Conservation (phyloP, 2,113 vertebrate species). For the Ancistrus triradiatus region DNA sequence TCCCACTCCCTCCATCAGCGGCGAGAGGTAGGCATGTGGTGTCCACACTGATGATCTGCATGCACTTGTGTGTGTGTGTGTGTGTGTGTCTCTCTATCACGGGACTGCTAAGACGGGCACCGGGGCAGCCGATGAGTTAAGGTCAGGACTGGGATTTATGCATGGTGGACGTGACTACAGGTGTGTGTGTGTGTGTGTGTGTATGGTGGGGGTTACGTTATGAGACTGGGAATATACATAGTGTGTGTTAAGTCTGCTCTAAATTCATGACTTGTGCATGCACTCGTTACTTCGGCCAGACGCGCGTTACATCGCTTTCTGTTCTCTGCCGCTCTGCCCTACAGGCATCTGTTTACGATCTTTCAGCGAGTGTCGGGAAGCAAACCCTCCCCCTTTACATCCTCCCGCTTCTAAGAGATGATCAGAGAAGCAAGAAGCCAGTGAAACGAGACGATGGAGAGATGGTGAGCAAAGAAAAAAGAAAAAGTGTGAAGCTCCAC, state of each 20-base stretch:
- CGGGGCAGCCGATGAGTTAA: constrained; percentile 8
- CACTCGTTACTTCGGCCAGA: too few relatives aligned
- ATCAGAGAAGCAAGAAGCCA: constrained; percentile 63
- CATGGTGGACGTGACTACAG: constrained; percentile 22
- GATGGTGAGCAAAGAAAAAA: constrained; percentile 71
- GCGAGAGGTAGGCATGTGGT: constrained; percentile 73
- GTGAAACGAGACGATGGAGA: constrained; percentile 76
- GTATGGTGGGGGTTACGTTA: too few relatives aligned
- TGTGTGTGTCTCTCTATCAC: not conserved
- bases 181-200: constrained; percentile 27
- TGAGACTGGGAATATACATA: constrained; percentile 9
- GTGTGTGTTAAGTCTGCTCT: too few relatives aligned
- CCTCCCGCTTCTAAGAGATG: constrained; percentile 60
- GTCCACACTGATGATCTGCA: constrained; percentile 32
- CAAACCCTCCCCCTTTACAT: constrained; percentile 45
- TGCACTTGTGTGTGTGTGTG: constrained; percentile 6
- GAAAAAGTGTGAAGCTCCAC: too few relatives aligned
- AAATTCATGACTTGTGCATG: too few relatives aligned
- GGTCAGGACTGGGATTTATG: constrained; percentile 17
- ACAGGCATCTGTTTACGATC: constrained; percentile 55
- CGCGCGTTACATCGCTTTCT: too few relatives aligned
- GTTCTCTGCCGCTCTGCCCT: constrained; percentile 32
- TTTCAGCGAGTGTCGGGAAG: constrained; percentile 47
- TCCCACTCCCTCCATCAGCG: constrained; percentile 68
- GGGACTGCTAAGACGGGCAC: not conserved